These are phyloP conservation scores for Brachyrhaphis roseni DNA, from an alignment of 2,797 vertebrate species.

Conservation along the genomic window DNA sequence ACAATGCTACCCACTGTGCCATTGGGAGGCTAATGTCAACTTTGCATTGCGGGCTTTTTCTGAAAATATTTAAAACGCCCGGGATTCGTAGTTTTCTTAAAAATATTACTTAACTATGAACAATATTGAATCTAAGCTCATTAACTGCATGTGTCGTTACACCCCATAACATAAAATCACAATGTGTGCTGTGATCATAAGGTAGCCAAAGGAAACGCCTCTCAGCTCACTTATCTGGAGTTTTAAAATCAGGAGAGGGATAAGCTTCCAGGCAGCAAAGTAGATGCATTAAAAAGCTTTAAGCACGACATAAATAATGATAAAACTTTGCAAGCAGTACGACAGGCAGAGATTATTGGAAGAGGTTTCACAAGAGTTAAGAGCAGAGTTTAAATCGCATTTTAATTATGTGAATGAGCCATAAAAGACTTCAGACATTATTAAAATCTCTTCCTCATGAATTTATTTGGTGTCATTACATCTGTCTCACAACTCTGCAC, in stretches of 20 bases:
- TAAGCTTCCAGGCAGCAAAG: neutral
- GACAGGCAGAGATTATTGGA: neutral
- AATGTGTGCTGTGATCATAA: neutral
- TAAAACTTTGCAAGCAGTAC: neutral
- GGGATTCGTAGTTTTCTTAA: neutral
- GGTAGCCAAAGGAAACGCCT: neutral
- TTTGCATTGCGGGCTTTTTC: neutral
- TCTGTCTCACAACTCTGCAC: neutral
- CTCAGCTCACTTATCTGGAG: neutral
- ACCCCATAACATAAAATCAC: neutral
- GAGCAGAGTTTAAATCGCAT: neutral
- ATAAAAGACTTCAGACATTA: neutral
- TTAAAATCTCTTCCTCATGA: neutral
- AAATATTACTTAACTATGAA: neutral
- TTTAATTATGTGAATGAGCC: neutral
- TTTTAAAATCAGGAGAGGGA: neutral
- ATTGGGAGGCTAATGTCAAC: neutral
- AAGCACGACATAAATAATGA: neutral
- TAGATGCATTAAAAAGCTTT: neutral
- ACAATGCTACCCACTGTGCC: neutral
- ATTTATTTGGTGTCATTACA: neutral
- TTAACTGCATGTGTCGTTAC: neutral
- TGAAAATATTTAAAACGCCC: neutral
- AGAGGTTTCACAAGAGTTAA: neutral
- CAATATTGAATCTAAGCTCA: neutral